Conservation (phyloP, 2,888 invertebrate genomes). For the Cataglyphis altisquamis region DNA sequence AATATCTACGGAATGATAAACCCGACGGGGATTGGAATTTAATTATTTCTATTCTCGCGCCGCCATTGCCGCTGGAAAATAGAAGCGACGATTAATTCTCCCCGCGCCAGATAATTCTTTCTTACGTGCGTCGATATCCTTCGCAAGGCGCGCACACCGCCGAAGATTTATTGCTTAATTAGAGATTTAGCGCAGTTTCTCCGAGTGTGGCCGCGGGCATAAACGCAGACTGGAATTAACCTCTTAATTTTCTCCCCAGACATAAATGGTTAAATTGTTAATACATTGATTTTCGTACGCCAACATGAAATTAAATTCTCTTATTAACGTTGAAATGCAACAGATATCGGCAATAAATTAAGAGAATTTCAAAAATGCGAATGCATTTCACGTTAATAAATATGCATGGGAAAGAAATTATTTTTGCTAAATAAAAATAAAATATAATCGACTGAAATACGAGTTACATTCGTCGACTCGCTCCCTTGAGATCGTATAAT, state of each 20-base stretch:
- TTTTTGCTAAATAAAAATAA: background rate
- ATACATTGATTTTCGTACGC: conserved; percentile 13
- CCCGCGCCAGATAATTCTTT: conserved; percentile 56
- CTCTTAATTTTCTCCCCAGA: conserved; percentile 4
- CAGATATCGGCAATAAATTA: background rate
- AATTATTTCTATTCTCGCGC: conserved; percentile 30
- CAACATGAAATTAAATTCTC: background rate
- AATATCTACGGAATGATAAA: conserved; percentile 48
- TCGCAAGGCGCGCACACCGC: conserved; percentile 10
- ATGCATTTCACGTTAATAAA: background rate
- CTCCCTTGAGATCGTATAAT: background rate
- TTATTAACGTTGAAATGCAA: background rate
- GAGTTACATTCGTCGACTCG: background rate
- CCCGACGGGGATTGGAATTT: conserved; percentile 24
- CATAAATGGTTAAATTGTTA: background rate
- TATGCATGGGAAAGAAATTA: background rate
- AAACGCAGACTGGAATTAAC: background rate
- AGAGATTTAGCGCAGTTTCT: conserved; percentile 52
- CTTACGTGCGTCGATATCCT: conserved; percentile 36
- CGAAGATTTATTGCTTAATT: conserved; percentile 65
- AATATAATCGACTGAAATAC: background rate
- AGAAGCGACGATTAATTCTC: conserved; percentile 59
- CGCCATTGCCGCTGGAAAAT: conserved; percentile 26
- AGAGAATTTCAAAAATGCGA: background rate
- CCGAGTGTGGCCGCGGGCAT: conserved; percentile 33